A percentile compares a stretch with the other conserved stretches of the same genome.
Evolutionary conservation across 2,888 invertebrate species (phyloP).

Genomic region (Amblyteles armatorius): DNA sequence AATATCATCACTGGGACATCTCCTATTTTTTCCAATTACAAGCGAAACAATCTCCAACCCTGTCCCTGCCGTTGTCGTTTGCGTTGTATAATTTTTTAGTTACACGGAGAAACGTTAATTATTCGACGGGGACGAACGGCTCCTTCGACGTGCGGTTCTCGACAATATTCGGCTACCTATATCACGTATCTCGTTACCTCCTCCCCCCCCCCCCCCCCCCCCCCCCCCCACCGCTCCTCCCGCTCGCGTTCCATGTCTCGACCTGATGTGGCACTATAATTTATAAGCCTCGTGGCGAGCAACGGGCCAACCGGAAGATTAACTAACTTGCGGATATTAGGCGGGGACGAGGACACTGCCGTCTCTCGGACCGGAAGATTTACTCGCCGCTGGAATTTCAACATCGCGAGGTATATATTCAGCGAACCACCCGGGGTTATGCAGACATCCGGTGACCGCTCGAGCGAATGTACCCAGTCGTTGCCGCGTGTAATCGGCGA

Average conservation of each 20-base stretch:
- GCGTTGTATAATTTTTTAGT: background rate
- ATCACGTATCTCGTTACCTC: slow-evolving; percentile 38
- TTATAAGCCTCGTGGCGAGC: slow-evolving; percentile 56
- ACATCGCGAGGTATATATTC: background rate
- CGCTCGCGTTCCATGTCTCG: background rate
- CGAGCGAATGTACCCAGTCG: slow-evolving; percentile 4
- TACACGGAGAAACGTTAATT: background rate
- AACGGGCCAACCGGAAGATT: slow-evolving; percentile 66
- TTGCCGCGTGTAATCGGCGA: background rate
- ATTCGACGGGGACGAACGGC: background rate
- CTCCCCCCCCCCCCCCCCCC: background rate
- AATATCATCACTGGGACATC: too few species aligned
- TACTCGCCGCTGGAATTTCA: slow-evolving; percentile 67
- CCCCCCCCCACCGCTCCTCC: too few species aligned
- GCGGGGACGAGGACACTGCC: slow-evolving; percentile 49
- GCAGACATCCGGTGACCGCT: background rate
- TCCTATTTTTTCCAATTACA: too few species aligned
- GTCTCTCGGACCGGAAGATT: slow-evolving; percentile 61
- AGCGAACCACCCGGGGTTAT: slow-evolving; percentile 17
- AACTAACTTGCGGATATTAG: slow-evolving; percentile 72
- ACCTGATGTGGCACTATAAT: slow-evolving; percentile 53
- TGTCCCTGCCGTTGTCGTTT: too few species aligned
- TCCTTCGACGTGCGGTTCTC: background rate
- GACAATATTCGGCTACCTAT: slow-evolving; percentile 26
- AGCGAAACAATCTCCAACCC: too few species aligned